Evolutionary conservation across 1,140 invertebrate genomes (phyloP).

Genomic region (Apis dorsata): DNA sequence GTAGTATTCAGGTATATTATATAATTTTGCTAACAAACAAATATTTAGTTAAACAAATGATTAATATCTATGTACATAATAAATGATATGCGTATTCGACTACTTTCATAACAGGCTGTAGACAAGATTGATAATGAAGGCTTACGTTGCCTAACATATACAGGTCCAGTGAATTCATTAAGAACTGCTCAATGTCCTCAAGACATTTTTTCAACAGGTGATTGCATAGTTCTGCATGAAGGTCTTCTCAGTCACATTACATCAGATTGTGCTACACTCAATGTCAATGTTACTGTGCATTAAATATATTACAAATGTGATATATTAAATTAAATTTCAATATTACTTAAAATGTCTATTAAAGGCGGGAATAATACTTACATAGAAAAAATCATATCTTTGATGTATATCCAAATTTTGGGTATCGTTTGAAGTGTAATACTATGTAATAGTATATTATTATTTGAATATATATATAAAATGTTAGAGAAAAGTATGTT

Average conservation of each 20-base stretch:
- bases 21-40: constrained; percentile 2
- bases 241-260: constrained; percentile 73
- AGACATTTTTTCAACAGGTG: constrained; percentile 73
- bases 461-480: constrained; percentile 48
- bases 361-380: constrained; percentile 27
- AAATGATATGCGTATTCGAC: not conserved
- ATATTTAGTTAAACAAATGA: constrained; percentile 17
- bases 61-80: constrained; percentile 31
- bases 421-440: constrained; percentile 7
- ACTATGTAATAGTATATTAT: constrained; percentile 34
- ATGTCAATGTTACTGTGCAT: constrained; percentile 74
- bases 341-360: not conserved
- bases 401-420: not conserved
- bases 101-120: constrained; percentile 65
- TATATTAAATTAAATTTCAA: constrained; percentile 39
- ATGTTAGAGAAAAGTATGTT: constrained; percentile 44
- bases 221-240: constrained; percentile 75
- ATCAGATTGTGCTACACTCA: constrained; percentile 70
- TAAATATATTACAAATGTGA: constrained; percentile 55
- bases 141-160: constrained; percentile 74
- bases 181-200: constrained; percentile 71
- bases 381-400: constrained; percentile 14
- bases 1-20: constrained; percentile 74
- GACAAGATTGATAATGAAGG: constrained; percentile 70
- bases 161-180: constrained; percentile 75